Base-by-base conservation (phyloP, 2,797 vertebrate species). In the Peromyscus nudipes region DNA sequence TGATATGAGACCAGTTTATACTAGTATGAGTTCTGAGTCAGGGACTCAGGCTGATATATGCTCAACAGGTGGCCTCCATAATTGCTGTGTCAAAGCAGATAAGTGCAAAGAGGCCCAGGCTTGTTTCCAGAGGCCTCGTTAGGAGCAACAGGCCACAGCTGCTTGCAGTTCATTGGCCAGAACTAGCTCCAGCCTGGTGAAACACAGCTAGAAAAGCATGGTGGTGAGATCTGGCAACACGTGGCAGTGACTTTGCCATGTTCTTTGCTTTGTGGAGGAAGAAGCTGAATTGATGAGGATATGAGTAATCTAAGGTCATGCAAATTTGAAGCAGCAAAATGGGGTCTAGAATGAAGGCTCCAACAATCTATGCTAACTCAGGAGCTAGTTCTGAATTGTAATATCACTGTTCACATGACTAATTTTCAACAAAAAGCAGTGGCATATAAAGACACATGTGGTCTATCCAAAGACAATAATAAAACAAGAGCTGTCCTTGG, bases 1-100 rank as follows among this genome's bases (percentile, higher is more conserved):
- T 34, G 21, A 37, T 43, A 64, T 27, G 37, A 17, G 62, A 64
- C 69, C 67, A 85, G 0, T 60, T 52, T 49, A 29, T 23, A 12
- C 29, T 19, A 2, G 1, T 4, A 40, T 37, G 23, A 34, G 34
- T 67, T 49, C 62, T 40, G 0, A 25, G 67, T 67, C 87, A 31
- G 60, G 43, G n/a, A 31, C 6, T 6, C 17, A 17, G 31, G 10
- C 0, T 43, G 52, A 29, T 34, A 16, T 13, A 5, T 6, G 4
- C 4, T 46, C 12, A 3, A 0, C 0, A 9, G 0, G 29, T 46
- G 17, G 19, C 8, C 27, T 27, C 57, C 40, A 7, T 19, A 29
- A 27, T 11, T 34, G 23, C 37, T 79, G 0, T n/a, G 1, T 37
- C 8, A 11, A 57, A 4, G 52, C 7, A 65, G 46, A 49, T 1